Percentiles rank a stretch among this genome's conserved stretches.
Conservation (phyloP, 1,140 invertebrate genomes). For the Notospermus geniculatus region DNA sequence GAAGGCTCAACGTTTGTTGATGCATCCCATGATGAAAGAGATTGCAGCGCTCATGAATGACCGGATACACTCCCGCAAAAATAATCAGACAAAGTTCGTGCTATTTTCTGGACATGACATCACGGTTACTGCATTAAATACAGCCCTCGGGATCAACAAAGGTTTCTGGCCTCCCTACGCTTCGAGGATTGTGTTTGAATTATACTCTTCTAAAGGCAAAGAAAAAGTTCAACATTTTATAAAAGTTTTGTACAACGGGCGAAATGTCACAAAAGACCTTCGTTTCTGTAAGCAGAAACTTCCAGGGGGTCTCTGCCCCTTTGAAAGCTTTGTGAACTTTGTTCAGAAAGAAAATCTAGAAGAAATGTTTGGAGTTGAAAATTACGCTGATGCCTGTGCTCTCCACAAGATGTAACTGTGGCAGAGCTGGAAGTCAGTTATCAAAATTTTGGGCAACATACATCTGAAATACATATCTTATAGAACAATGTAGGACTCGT, state of each 20-base stretch:
- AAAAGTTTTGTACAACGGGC: conserved; percentile 80
- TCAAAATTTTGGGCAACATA: not conserved
- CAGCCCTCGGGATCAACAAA: conserved; percentile 71
- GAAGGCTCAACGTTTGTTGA: conserved; percentile 37
- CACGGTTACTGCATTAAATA: conserved; percentile 77
- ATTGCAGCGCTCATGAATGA: conserved; percentile 66
- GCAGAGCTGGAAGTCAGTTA: no score
- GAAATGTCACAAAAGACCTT: conserved; percentile 77
- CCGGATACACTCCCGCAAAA: conserved; percentile 71
- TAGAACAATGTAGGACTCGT: not conserved
- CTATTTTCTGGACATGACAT: conserved; percentile 90
- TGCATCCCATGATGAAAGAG: conserved; percentile 53
- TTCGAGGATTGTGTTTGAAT: conserved; percentile 79
- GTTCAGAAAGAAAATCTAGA: conserved; percentile 30
- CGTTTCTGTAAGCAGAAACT: conserved; percentile 66
- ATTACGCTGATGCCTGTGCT: not conserved
- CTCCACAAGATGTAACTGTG: no score
- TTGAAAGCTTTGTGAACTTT: conserved; percentile 46
- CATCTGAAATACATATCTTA: not conserved
- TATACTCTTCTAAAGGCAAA: conserved; percentile 45
- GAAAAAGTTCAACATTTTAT: conserved; percentile 68
- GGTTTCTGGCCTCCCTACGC: conserved; percentile 71
- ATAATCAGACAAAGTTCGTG: conserved; percentile 75
- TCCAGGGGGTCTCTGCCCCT: conserved; percentile 37
- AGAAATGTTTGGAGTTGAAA: conserved; percentile 15